Percentiles rank a stretch among this genome's conserved stretches.
Evolutionary conservation across 2,888 invertebrate species (phyloP).

Genomic region (Cotesia congregata): DNA sequence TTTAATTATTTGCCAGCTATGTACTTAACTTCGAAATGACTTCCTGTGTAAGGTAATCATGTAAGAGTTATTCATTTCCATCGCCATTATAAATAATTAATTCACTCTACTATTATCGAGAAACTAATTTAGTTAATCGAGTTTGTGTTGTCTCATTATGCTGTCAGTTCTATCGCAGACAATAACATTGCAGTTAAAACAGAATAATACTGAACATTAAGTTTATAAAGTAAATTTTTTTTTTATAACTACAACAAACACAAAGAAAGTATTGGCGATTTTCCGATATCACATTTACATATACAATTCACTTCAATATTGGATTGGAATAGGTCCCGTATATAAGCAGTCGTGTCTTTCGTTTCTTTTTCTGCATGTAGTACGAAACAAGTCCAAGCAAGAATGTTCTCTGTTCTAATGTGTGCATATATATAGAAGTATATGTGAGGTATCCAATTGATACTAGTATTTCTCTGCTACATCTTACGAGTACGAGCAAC

Average conservation of each 20-base stretch:
- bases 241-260: slow-evolving; percentile 29
- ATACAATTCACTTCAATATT: slow-evolving; percentile 25
- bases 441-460: slow-evolving; percentile 24
- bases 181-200: not conserved
- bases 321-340: slow-evolving; percentile 31
- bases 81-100: not conserved
- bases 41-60: not conserved
- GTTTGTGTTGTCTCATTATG: not conserved
- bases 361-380: slow-evolving; percentile 11
- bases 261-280: slow-evolving; percentile 38
- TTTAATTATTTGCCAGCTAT: not conserved
- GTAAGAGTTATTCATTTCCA: not conserved
- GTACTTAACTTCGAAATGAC: not conserved
- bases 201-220: not conserved
- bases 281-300: slow-evolving; percentile 42
- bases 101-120: not conserved
- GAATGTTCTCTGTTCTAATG: not conserved
- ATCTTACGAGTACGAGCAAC: slow-evolving; percentile 40
- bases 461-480: slow-evolving; percentile 33
- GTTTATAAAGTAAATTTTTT: not conserved
- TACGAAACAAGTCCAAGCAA: not conserved
- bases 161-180: not conserved
- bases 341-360: slow-evolving; percentile 20
- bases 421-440: slow-evolving; percentile 3
- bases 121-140: not conserved